Conservation (phyloP, 2,888 invertebrate genomes). For the Ischnura elegans region DNA sequence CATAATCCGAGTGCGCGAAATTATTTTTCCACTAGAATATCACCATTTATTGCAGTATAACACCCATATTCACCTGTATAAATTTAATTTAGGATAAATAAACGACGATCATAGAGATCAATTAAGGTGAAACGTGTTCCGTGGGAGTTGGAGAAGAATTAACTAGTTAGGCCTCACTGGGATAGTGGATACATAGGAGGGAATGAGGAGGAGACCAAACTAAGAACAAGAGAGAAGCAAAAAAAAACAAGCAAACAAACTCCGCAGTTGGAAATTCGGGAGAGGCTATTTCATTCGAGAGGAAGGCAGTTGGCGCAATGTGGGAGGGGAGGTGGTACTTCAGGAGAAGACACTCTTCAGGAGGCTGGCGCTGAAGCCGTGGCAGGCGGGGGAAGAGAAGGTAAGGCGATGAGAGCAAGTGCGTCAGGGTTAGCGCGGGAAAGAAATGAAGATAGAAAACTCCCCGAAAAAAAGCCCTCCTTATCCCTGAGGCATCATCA, state of each 20-base stretch:
- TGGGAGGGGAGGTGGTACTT: constrained; percentile 1
- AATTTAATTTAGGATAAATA: no score
- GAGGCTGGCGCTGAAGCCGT: not conserved
- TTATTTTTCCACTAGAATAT: no score
- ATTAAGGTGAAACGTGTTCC: no score
- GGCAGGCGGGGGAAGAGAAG: constrained; percentile 41
- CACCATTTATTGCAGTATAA: no score
- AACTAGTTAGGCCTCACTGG: no score
- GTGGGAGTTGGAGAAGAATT: not conserved
- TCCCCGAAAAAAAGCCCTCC: not conserved
- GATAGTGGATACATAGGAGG: constrained; percentile 28
- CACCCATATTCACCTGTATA: no score
- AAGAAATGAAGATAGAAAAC: not conserved
- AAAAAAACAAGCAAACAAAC: not conserved
- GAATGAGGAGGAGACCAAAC: not conserved
- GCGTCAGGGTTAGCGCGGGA: not conserved
- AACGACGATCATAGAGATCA: no score
- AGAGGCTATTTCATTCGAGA: not conserved
- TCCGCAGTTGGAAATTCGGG: not conserved
- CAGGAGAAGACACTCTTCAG: not conserved
- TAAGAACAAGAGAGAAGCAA: not conserved
- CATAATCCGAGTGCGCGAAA: no score
- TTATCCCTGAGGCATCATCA: not conserved
- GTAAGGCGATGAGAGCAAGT: not conserved
- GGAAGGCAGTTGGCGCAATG: not conserved